Evolutionary conservation across 2,888 invertebrate species (phyloP), one percentile per base, ranked within the genome.

Genomic region (Spodoptera littoralis): DNA sequence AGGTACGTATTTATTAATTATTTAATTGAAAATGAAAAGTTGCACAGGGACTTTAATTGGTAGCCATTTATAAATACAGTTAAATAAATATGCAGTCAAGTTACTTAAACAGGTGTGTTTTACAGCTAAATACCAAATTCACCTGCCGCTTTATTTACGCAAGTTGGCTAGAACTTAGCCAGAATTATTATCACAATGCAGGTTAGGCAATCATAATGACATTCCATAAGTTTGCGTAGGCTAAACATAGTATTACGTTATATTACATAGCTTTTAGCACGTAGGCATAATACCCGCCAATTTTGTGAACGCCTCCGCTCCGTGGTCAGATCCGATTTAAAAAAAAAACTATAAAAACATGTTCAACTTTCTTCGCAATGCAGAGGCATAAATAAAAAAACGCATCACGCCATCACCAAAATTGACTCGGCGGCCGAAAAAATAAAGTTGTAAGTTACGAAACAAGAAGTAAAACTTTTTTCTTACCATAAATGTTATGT

Each of bases 401-500:
- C 70, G 75, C 80, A 81, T 77, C 75, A 62, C 53, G 47, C 44
- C 76, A 69, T 70, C 73, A 71, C 65, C 76, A 76, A 68, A 70
- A 76, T 54, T 63, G 73, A 71, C 78, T 73, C 62, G 70, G 55
- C 66, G 60, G 36, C 62, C 50, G 48, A 82, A 84, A 83, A 72
- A 75, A 74, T 66, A 85, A 90, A 89, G 82, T 84, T 82, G 82
- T 73, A 79, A 82, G 87, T 92, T 92, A 92, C 92, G 92, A 92
- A 90, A 92, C 88, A 86, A 88, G 85, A 91, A 90, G 87, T 84
- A 91, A 92, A 91, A 91, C 87, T 91, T 90, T 90, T 90, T 87
- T 84, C 94, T 93, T 93, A 94, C 94, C 94, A 90, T 94, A 93
- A 90, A 94, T 76, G 93, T 82, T 88, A 93, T 88, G 92, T 93